Evolutionary conservation across 2,797 vertebrate genomes (phyloP).

Genomic region (Xiphorhynchus erythropygius): DNA sequence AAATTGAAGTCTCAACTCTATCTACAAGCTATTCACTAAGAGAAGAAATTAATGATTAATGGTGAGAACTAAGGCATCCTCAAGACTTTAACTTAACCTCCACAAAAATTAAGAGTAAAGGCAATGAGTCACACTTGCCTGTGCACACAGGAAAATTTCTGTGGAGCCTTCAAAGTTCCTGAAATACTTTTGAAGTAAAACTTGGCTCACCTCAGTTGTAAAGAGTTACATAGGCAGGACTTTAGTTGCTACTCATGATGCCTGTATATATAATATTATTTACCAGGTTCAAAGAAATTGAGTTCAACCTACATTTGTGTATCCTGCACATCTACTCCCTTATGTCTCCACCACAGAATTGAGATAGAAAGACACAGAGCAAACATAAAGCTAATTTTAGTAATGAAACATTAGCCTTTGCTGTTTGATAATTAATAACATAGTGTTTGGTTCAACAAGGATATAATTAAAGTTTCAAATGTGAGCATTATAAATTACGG

Average conservation of each 20-base stretch:
- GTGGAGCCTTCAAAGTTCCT: background rate
- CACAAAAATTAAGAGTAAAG: background rate
- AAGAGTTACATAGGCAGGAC: rapidly evolving
- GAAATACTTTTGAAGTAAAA: background rate
- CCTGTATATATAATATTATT: background rate
- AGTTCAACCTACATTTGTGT: background rate
- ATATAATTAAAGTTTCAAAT: slow-evolving; percentile 53
- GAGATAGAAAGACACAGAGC: background rate
- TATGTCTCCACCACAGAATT: background rate
- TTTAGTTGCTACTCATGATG: background rate
- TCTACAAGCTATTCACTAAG: background rate
- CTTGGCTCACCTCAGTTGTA: background rate
- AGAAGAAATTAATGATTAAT: background rate
- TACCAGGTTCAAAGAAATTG: background rate
- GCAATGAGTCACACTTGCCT: background rate
- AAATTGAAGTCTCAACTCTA: background rate
- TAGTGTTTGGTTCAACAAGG: background rate
- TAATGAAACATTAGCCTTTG: background rate
- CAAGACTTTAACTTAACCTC: background rate
- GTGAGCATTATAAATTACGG: slow-evolving; percentile 24
- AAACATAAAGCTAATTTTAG: background rate
- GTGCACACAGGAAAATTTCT: background rate
- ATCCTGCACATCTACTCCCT: background rate
- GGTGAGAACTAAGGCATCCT: rapidly evolving
- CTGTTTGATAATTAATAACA: slow-evolving; percentile 17